phyloP scores from a whole-genome alignment of 2,797 vertebrate genomes.

The Ctenopoma multispine region DNA sequence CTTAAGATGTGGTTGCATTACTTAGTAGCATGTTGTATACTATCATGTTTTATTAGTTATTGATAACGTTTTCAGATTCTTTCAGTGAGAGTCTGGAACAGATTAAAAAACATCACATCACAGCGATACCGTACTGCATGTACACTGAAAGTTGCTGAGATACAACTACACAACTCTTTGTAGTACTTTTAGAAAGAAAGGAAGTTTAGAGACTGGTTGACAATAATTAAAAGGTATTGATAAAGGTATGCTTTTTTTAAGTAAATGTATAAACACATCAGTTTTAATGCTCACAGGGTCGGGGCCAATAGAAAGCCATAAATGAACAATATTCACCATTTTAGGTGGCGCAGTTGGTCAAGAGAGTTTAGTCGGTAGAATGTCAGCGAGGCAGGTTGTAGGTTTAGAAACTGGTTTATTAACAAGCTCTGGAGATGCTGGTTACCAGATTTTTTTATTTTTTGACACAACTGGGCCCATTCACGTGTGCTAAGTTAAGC shows the following conservation, averaged over 20 bases:
- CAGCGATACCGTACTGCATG: too few species aligned
- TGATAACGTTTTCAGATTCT: constrained; percentile 5
- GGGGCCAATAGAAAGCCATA: not conserved
- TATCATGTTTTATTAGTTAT: too few species aligned
- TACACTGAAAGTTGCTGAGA: not conserved
- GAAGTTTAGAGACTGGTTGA: not conserved
- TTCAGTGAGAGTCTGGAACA: not conserved
- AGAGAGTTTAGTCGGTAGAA: not conserved
- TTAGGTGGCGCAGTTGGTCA: too few species aligned
- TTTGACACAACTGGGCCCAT: too few species aligned
- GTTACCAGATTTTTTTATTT: too few species aligned
- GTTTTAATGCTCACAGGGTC: not conserved
- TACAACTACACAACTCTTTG: not conserved
- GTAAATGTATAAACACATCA: not conserved
- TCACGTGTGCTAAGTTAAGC: too few species aligned
- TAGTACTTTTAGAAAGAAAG: not conserved
- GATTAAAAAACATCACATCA: not conserved
- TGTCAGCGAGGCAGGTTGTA: too few species aligned
- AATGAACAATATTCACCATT: not conserved
- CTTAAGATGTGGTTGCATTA: not conserved
- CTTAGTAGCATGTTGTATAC: too few species aligned
- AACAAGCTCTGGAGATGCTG: not conserved
- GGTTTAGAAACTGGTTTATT: too few species aligned
- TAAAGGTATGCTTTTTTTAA: not conserved
- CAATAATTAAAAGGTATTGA: too few species aligned